These are phyloP conservation scores for Scytalopus superciliaris DNA, from an alignment of 2,113 vertebrate genomes.

Conservation along the genomic window DNA sequence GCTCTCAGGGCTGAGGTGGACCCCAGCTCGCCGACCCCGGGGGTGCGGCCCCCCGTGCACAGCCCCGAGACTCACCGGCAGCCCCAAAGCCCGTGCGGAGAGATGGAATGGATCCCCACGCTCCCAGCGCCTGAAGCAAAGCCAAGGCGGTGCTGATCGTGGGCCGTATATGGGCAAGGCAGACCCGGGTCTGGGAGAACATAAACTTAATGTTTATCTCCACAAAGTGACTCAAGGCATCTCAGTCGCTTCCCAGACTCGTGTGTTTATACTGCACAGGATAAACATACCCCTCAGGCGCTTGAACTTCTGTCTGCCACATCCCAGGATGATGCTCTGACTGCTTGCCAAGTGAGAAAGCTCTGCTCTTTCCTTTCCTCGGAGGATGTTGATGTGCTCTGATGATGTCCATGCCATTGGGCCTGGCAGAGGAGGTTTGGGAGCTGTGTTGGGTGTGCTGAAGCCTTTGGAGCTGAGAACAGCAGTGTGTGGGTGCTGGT, in stretches of 20 bases:
- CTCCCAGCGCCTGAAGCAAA: neutral
- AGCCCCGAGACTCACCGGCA: neutral
- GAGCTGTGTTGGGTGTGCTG: neutral
- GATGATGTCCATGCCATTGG: accelerated
- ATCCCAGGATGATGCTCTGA: neutral
- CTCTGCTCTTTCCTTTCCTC: neutral
- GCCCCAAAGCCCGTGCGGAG: accelerated
- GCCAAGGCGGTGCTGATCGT: neutral
- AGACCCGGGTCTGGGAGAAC: neutral
- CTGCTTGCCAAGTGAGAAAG: neutral
- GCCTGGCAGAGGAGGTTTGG: neutral
- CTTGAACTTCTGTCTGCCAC: neutral
- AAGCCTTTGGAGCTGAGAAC: neutral
- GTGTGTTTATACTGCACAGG: neutral
- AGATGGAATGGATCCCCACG: neutral
- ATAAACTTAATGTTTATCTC: neutral
- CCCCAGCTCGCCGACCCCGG: accelerated
- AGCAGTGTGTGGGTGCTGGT: neutral
- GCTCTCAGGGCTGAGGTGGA: neutral
- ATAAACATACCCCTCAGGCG: neutral
- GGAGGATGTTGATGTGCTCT: accelerated
- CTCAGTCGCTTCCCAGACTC: neutral
- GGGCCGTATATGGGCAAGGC: slow-evolving; percentile 10
- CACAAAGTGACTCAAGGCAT: neutral
- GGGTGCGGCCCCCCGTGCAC: accelerated